A percentile compares a stretch with the other conserved stretches of the same genome.
Evolutionary conservation across 1,140 invertebrate species (phyloP).

Genomic region (Trialeurodes vaporariorum): DNA sequence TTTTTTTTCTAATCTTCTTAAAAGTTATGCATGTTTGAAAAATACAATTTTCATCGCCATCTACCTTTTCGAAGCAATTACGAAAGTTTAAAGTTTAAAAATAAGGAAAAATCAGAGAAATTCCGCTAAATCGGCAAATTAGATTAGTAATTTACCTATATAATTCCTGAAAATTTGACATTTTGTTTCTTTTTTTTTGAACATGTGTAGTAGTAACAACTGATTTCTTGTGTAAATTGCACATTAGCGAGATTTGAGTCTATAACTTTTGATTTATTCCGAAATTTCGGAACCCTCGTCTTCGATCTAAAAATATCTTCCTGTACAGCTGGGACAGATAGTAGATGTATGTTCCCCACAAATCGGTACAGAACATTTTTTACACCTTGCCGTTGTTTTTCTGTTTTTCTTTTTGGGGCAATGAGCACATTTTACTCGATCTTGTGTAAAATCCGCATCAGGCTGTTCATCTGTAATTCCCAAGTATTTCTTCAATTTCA

Average conservation of each 20-base stretch:
- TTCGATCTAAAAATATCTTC: too few relatives aligned
- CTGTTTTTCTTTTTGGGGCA: conserved; percentile 15
- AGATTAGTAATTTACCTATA: conserved; percentile 4
- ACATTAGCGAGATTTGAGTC: conserved; percentile 1
- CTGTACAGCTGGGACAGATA: conserved; percentile 3
- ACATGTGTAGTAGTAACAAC: neutral
- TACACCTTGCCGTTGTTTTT: conserved; percentile 4
- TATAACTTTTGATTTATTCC: neutral
- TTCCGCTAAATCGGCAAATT: too few relatives aligned
- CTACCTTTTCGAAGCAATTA: too few relatives aligned
- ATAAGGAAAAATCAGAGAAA: too few relatives aligned
- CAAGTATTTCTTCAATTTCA: conserved; percentile 10
- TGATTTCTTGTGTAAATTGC: neutral
- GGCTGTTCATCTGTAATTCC: conserved; percentile 4
- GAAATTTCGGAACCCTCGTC: too few relatives aligned
- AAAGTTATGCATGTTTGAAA: too few relatives aligned
- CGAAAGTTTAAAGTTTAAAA: too few relatives aligned
- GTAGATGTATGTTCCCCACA: conserved; percentile 10
- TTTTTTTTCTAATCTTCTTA: too few relatives aligned
- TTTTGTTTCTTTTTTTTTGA: conserved; percentile 6
- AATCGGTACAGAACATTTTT: conserved; percentile 5
- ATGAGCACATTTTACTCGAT: conserved; percentile 9
- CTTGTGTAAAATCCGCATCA: neutral
- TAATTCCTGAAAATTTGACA: conserved; percentile 1
- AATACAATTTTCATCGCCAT: too few relatives aligned